These are phyloP conservation scores for Sepiola atlantica DNA, from an alignment of 2,888 invertebrate species.

Conservation along the genomic window DNA sequence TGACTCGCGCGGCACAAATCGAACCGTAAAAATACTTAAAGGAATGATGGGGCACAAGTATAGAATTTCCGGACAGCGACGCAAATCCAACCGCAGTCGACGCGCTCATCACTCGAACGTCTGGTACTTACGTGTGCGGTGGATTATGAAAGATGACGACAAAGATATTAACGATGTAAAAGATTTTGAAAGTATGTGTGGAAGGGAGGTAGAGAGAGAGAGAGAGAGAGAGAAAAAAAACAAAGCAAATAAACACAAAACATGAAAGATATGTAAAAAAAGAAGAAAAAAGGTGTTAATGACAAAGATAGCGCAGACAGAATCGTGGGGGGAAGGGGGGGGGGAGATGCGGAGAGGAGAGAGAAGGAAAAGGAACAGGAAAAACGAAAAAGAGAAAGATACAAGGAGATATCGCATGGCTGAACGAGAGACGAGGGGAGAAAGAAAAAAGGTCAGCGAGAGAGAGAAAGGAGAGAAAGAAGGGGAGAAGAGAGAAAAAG, in stretches of 20 bases:
- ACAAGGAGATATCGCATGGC: background rate
- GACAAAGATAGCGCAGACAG: background rate
- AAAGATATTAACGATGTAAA: too few relatives aligned
- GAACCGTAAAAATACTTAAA: background rate
- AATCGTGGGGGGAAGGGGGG: background rate
- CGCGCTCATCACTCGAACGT: background rate
- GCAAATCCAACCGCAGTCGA: too few relatives aligned
- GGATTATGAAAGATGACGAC: too few relatives aligned
- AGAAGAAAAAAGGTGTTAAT: background rate
- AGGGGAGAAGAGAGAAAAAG: too few relatives aligned
- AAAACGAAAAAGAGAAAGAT: too few relatives aligned
- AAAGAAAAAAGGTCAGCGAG: background rate
- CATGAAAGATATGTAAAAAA: background rate
- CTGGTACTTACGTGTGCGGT: background rate
- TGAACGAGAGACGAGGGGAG: background rate
- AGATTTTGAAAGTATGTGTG: background rate
- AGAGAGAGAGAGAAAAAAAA: background rate
- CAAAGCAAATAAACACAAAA: background rate
- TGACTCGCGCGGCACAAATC: background rate
- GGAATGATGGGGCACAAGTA: background rate
- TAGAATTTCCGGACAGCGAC: background rate
- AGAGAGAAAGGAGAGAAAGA: background rate
- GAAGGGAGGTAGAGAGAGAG: background rate
- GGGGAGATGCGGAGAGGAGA: background rate
- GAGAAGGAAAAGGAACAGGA: background rate